phyloP scores from a whole-genome alignment of 2,797 vertebrate genomes.

The Xenopus petersii region DNA sequence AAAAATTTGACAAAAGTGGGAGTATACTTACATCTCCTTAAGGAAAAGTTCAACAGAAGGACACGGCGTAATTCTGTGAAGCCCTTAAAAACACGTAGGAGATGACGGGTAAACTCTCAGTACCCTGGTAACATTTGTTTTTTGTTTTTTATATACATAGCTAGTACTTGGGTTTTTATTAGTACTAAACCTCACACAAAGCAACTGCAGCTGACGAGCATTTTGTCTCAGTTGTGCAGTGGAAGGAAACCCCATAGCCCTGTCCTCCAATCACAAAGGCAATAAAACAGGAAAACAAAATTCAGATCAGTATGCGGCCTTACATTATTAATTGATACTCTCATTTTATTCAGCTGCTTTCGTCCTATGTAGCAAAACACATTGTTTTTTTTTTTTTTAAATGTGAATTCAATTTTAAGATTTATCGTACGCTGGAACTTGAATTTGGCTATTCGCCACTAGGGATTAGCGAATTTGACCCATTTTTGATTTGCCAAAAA shows the following conservation, averaged over 20 bases:
- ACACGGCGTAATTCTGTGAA: slow-evolving; percentile 73
- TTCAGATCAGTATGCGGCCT: too few relatives aligned
- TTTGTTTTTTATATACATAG: slow-evolving; percentile 59
- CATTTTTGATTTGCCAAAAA: too few relatives aligned
- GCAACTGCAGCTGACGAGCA: slow-evolving; percentile 73
- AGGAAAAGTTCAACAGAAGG: slow-evolving; percentile 62
- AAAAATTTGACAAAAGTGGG: slow-evolving; percentile 96
- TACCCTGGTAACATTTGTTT: slow-evolving; percentile 54
- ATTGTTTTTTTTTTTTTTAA: too few relatives aligned
- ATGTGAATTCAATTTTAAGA: too few relatives aligned
- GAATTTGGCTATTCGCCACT: too few relatives aligned
- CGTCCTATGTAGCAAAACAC: too few relatives aligned
- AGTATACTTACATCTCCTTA: slow-evolving; percentile 87
- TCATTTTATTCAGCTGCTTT: too few relatives aligned
- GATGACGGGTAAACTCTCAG: slow-evolving; percentile 59
- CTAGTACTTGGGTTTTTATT: slow-evolving; percentile 33
- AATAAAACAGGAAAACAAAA: slow-evolving; percentile 55
- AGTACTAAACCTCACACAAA: slow-evolving; percentile 11
- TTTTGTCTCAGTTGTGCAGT: slow-evolving; percentile 58
- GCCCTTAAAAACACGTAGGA: slow-evolving; percentile 64
- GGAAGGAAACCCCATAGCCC: slow-evolving; percentile 42
- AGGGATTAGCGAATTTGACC: too few relatives aligned
- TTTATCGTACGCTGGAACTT: too few relatives aligned
- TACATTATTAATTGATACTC: too few relatives aligned
- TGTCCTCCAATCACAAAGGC: slow-evolving; percentile 62